Evolutionary conservation across 2,797 vertebrate genomes (phyloP).

Genomic region (Psittacula derbiana): DNA sequence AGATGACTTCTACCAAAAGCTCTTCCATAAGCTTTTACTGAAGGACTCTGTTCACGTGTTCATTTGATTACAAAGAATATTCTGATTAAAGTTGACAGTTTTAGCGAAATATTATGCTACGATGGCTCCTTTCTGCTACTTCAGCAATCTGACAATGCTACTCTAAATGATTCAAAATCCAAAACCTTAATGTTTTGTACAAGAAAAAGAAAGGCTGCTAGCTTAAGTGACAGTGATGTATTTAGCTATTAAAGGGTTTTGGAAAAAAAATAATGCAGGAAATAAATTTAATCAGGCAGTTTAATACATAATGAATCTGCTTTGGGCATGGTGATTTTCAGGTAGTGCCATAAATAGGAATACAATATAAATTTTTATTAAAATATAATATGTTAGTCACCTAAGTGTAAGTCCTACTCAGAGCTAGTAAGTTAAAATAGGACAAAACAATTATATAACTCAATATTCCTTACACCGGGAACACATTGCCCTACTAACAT

Average conservation of each 20-base stretch:
- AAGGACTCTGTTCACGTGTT: background rate
- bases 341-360: background rate
- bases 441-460: background rate
- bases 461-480: background rate
- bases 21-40: background rate
- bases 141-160: slow-evolving; percentile 40
- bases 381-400: background rate
- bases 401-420: background rate
- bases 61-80: slow-evolving; percentile 31
- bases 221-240: slow-evolving; percentile 4
- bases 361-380: background rate
- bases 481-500: background rate
- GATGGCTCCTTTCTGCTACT: background rate
- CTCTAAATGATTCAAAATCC: slow-evolving; percentile 18
- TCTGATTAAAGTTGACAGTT: slow-evolving; percentile 41
- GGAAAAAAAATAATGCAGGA: background rate
- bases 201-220: background rate
- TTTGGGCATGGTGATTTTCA: background rate
- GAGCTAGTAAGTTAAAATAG: background rate
- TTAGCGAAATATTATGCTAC: background rate
- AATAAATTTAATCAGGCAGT: background rate
- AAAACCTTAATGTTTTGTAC: slow-evolving; percentile 3
- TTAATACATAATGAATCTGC: background rate
- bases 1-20: background rate
- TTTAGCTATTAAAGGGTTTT: background rate